Conservation (phyloP, 2,888 invertebrate genomes). For the Platycheirus albimanus region DNA sequence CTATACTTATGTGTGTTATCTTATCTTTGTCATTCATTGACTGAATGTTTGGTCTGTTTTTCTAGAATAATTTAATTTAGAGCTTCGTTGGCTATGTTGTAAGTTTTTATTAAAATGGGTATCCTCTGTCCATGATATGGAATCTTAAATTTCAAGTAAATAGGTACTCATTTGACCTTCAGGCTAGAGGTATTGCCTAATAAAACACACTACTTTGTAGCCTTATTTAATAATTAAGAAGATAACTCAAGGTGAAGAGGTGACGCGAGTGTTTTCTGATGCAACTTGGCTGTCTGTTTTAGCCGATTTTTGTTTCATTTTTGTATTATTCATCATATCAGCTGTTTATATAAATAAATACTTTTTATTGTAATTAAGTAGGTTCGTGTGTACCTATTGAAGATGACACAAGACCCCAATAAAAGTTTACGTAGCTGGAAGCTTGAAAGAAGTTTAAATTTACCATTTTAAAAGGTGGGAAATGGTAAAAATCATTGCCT, state of each 20-base stretch:
- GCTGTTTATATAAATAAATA: conserved; percentile 9
- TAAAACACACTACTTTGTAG: no score
- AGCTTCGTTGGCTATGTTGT: no score
- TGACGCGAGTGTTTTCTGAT: conserved; percentile 10
- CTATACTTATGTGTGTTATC: conserved; percentile 13
- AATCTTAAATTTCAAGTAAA: neutral
- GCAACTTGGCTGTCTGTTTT: neutral
- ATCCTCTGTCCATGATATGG: neutral
- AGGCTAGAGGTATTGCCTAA: neutral
- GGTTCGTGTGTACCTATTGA: no score
- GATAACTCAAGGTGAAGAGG: neutral
- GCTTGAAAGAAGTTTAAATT: no score
- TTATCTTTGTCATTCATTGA: neutral
- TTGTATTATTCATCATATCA: neutral
- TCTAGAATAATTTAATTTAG: conserved; percentile 3
- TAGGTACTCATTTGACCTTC: no score
- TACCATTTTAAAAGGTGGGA: no score
- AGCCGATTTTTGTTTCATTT: neutral
- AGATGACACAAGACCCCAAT: no score
- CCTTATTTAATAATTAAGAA: neutral
- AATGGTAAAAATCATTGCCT: no score
- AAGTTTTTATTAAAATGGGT: neutral
- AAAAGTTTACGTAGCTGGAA: no score
- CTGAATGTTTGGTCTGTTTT: neutral
- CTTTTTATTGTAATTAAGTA: no score